A percentile compares a stretch with the other conserved stretches of the same genome.
phyloP scores from a whole-genome alignment of 2,888 invertebrate species.

The Phengaris alcon region DNA sequence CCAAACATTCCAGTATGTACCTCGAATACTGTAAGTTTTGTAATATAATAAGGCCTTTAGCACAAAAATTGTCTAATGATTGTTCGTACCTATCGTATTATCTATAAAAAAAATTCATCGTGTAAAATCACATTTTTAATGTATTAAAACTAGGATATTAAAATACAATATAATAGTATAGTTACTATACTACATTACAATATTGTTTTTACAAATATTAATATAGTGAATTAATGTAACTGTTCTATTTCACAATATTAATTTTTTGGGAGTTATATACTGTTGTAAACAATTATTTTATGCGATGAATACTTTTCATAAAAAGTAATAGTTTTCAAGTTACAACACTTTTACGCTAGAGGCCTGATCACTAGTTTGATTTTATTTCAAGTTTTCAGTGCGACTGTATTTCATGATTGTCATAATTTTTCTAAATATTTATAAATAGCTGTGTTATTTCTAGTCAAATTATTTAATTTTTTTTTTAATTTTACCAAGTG shows the following conservation, averaged over 20 bases:
- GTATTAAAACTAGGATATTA: neutral
- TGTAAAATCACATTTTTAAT: neutral
- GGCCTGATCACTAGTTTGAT: conserved; percentile 38
- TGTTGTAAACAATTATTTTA: too few relatives aligned
- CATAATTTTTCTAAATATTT: conserved; percentile 54
- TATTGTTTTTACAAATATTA: too few relatives aligned
- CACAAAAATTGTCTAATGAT: neutral
- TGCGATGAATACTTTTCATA: neutral
- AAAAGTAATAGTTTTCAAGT: neutral
- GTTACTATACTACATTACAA: too few relatives aligned
- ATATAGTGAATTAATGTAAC: too few relatives aligned
- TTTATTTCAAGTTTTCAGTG: conserved; percentile 48
- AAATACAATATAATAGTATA: neutral
- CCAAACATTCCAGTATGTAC: conserved; percentile 1
- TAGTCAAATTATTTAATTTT: conserved; percentile 74
- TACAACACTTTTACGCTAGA: neutral
- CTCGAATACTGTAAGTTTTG: neutral
- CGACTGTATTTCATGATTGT: conserved; percentile 65
- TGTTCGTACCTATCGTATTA: too few relatives aligned
- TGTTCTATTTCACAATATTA: neutral
- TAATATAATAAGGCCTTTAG: conserved; percentile 8
- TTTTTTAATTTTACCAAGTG: conserved; percentile 55
- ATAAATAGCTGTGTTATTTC: conserved; percentile 65
- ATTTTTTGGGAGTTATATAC: too few relatives aligned
- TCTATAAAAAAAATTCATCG: too few relatives aligned